Evolutionary conservation across 2,888 invertebrate genomes (phyloP), one percentile per base, ranked within the genome.

Genomic region (Cephalotes varians): DNA sequence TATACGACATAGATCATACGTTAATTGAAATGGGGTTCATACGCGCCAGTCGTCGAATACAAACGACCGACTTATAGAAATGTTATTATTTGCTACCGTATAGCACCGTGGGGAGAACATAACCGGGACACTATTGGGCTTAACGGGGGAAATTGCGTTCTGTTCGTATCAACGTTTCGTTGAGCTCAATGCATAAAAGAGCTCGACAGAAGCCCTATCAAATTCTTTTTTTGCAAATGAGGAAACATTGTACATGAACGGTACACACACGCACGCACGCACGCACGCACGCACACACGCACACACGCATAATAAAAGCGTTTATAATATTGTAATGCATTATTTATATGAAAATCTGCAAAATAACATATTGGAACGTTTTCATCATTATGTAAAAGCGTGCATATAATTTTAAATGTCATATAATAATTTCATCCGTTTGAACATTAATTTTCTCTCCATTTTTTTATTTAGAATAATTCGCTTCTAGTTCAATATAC

Each of bases 11-110:
- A 94, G 94, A 94, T 94, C 94, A 94, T 94, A 93, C 94, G 94
- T 94, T 94, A 94, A 94, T 94, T 94, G 94, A 94, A 94, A 94
- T 94, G 92, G 94, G 94, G 94, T 91, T 93, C 92, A 91, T 83
- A 89, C 84, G 90, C 91, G 93, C 89, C 88, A 91, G 92, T 92
- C 91, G 91, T 93, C 94, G 94, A 94, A 94, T 94, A 94, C 94
- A 94, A 94, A 94, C 94, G 94, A 94, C 93, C 94, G 92, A 94
- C 93, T 94, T 94, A 94, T 94, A 94, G 94, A 94, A 94, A 94
- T 92, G 93, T 94, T 94, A 94, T 94, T 94, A 94, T 94, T 94
- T 94, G 93, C 92, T 89, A 82, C 69, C 71, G 37, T 34, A 49
- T 21, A 40, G 73, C 21, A 67, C 77, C 81, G 54, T 81, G 72